A percentile compares a stretch with the other conserved stretches of the same genome.
Conservation (phyloP, 2,797 vertebrate genomes). For the Anguilla pacifica region DNA sequence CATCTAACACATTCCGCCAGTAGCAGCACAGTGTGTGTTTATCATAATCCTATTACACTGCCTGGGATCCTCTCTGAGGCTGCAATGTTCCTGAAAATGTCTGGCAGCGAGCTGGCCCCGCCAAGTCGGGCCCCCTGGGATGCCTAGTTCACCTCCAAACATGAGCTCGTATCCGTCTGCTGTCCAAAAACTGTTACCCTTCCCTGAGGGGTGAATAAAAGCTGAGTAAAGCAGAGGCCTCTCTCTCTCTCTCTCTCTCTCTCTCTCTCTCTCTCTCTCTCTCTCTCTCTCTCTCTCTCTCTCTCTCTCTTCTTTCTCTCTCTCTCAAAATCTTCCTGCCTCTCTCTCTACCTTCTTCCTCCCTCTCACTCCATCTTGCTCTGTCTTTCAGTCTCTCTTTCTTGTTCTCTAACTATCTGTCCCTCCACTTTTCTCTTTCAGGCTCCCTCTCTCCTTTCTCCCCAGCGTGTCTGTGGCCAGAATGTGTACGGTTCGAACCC, state of each 20-base stretch:
- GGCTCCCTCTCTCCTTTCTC: no score
- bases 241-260: neutral
- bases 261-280: neutral
- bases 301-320: neutral
- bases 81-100: constrained; percentile 56
- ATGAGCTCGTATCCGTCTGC: neutral
- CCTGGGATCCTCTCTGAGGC: constrained; percentile 48
- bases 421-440: neutral
- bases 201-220: neutral
- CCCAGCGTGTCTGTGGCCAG: neutral
- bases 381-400: neutral
- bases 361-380: neutral
- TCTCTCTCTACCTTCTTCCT: neutral
- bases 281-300: neutral
- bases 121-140: neutral
- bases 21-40: constrained; percentile 45
- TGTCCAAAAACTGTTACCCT: neutral
- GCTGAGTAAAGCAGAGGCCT: neutral
- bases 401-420: neutral
- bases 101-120: constrained; percentile 29
- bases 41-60: constrained; percentile 52
- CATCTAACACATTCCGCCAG: neutral
- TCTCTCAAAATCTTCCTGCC: no score
- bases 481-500: neutral
- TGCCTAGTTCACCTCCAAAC: neutral